Base-by-base conservation (phyloP, 2,888 invertebrate genomes). In the Criorhina ranunculi region DNA sequence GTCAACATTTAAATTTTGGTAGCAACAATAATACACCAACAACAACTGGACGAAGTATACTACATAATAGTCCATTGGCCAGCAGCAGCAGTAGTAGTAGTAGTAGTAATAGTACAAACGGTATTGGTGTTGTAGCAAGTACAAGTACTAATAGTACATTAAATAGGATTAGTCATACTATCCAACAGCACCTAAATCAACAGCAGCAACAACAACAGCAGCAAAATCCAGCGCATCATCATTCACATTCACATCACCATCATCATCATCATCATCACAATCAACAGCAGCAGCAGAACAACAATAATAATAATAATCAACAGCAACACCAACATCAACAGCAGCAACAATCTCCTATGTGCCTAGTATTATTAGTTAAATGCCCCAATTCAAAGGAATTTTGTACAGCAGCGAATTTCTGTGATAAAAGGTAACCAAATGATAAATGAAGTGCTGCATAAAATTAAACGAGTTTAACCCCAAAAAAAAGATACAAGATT, bases 321-420 rank as follows among this genome's bases (percentile, higher is more conserved):
- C n/a, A n/a, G n/a, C n/a, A n/a, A n/a, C n/a, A n/a, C n/a, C 44
- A 73, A 42, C 66, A 46, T 40, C 24, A 86, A 69, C 88, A 87
- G 87, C 89, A 88, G 75, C 82, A 87, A 88, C 90, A 91, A 90
- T 91, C 91, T 88, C 91, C 91, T 88, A 88, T 91, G 89, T 91
- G 91, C 89, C 91, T 91, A 89, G 91, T 91, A 89, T 91, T 91
- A 89, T 90, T 91, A 90, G 91, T 91, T 88, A 91, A 91, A 90
- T 91, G 91, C 88, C 91, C 91, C 83, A 91, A 91, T 90, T 91
- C 91, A 82, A 91, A 91, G 89, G 91, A 91, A 89, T 91, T 91
- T 89, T 91, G 91, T 89, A 90, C 88, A 72, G 91, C 90, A 88
- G 90, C 90, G 87, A 90, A 90, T 90, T 90, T 91, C 91, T 91